Base-by-base conservation (phyloP, 2,113 vertebrate species). In the Psilopsiagon aymara region DNA sequence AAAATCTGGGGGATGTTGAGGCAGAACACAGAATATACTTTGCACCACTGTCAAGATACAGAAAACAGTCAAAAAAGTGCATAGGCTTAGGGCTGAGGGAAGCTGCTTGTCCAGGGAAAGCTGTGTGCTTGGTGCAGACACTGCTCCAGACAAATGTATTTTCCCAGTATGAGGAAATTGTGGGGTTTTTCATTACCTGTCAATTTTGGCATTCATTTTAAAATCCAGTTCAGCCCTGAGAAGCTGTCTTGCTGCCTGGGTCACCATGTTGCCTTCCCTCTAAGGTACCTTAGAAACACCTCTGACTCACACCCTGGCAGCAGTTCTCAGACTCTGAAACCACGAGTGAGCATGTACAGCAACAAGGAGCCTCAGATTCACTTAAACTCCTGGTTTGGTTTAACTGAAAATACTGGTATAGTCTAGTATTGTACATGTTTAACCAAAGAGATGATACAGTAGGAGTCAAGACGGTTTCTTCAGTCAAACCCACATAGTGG, bases 271-370 rank as follows among this genome's bases (percentile, higher is more conserved):
- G 1, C 44, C 44, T 82, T 29, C 51, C 13, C n/a, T 74, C 41
- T 20, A 35, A 63, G 31, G 51, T 37, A 31, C 44, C 27, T 59
- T 24, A 47, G 44, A 79, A 10, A 43, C 57, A 62, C 52, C 46
- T 51, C 55, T 1, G 1, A 47, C 25, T 33, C 41, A 10, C n/a
- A 47, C 16, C 55, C 41, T 0, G 0, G 39, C 67, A 82, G 71
- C 67, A 69, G 46, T 39, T 47, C 47, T 24, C 82, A 28, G 80
- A 10, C 53, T 39, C 31, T 68, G 74, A 90, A 89, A 60, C 11
- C 53, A 62, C 8, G 41, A 41, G 31, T 3, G 13, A 71, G 46
- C 31, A 16, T 1, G 1, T 8, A 29, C 17, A 67, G 43, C 80
- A 37, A 31, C 1, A 33, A 86, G 46, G 41, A 85, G 39, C 71